These are phyloP conservation scores for Lepidurus arcticus DNA, from an alignment of 1,140 invertebrate genomes.

Conservation along the genomic window DNA sequence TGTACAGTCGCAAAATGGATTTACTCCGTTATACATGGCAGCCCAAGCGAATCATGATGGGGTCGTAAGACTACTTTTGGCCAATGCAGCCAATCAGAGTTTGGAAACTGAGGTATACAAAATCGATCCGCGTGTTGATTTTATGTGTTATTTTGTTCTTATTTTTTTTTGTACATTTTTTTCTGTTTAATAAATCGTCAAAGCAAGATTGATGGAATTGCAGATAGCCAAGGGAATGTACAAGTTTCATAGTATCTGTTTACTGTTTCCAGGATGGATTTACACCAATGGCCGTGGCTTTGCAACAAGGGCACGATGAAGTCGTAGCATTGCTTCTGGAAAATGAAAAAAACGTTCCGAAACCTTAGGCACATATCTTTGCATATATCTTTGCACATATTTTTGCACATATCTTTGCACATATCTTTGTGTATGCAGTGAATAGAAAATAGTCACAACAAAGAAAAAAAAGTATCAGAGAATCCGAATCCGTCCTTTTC, in stretches of 20 bases:
- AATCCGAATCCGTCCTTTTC: too few relatives aligned
- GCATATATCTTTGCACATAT: too few relatives aligned
- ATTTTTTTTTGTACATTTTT: background rate
- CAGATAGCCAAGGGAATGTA: background rate
- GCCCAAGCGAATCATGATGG: slow-evolving; percentile 98
- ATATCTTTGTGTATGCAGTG: too few relatives aligned
- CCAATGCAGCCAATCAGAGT: slow-evolving; percentile 95
- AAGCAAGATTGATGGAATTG: background rate
- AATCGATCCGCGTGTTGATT: background rate
- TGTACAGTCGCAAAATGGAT: slow-evolving; percentile 97
- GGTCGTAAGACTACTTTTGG: slow-evolving; percentile 87
- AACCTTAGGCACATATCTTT: too few relatives aligned
- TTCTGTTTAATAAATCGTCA: background rate
- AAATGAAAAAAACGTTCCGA: too few relatives aligned
- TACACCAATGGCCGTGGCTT: slow-evolving; percentile 88
- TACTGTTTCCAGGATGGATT: slow-evolving; percentile 73
- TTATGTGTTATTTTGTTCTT: too few relatives aligned
- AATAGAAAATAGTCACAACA: too few relatives aligned
- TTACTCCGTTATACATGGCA: slow-evolving; percentile 98
- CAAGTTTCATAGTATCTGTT: slow-evolving; percentile 31
- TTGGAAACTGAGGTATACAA: slow-evolving; percentile 85
- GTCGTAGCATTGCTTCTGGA: slow-evolving; percentile 89
- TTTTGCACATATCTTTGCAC: too few relatives aligned
- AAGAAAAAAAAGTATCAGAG: too few relatives aligned
- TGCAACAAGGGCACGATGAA: slow-evolving; percentile 95